These are phyloP conservation scores for Ganaspis sp. DNA, from an alignment of 1,140 invertebrate genomes.

Conservation along the genomic window DNA sequence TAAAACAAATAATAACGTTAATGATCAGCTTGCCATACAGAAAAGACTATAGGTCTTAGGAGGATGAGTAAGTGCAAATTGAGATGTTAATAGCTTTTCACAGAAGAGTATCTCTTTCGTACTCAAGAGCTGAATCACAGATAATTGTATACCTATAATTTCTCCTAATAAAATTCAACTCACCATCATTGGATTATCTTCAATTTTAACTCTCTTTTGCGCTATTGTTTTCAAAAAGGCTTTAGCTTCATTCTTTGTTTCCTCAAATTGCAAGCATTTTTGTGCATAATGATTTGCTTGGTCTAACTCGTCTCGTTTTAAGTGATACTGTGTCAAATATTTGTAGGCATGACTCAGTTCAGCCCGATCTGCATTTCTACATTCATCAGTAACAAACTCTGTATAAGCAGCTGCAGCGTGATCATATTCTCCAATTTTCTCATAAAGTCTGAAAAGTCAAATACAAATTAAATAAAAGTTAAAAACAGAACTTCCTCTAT, in stretches of 20 bases:
- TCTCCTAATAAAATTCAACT: conserved; percentile 43
- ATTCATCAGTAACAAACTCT: conserved; percentile 90
- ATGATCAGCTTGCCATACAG: too few species aligned
- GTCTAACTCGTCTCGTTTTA: conserved; percentile 88
- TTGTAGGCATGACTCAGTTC: conserved; percentile 91
- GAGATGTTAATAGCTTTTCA: too few species aligned
- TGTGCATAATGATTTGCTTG: conserved; percentile 94
- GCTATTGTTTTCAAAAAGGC: conserved; percentile 89
- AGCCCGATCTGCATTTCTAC: conserved; percentile 82
- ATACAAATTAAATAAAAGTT: not conserved
- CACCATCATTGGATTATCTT: conserved; percentile 76
- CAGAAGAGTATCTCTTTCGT: too few species aligned
- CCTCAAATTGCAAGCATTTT: conserved; percentile 92
- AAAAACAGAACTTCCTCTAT: too few species aligned
- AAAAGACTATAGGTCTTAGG: too few species aligned
- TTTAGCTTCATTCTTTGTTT: conserved; percentile 95
- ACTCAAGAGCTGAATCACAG: too few species aligned
- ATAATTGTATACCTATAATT: too few species aligned
- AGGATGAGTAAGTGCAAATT: too few species aligned
- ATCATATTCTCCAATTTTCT: conserved; percentile 89
- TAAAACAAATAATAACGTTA: conserved; percentile 5
- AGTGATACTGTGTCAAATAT: conserved; percentile 93
- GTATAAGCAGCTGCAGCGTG: conserved; percentile 94
- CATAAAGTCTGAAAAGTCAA: conserved; percentile 84
- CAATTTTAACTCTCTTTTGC: conserved; percentile 78